Percentiles rank a stretch among this genome's conserved stretches.
Conservation (phyloP, 2,797 vertebrate species). For the Pterois miles region DNA sequence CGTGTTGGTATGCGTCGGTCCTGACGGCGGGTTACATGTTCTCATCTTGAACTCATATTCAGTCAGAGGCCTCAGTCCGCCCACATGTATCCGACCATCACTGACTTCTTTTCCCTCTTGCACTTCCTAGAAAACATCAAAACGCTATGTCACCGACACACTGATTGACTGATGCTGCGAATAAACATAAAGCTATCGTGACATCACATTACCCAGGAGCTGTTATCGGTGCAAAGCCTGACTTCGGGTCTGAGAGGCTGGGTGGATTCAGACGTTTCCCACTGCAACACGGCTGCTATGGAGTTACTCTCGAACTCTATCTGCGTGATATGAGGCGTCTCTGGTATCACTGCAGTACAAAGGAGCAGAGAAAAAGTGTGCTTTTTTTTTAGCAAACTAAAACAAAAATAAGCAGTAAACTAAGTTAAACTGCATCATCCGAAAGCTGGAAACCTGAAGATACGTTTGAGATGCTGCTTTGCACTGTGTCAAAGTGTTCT, state of each 20-base stretch:
- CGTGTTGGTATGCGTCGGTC: slow-evolving; percentile 1
- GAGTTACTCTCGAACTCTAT: slow-evolving; percentile 73
- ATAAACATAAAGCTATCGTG: background rate
- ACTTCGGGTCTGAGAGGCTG: slow-evolving; percentile 67
- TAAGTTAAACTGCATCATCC: background rate
- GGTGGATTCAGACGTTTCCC: slow-evolving; percentile 74
- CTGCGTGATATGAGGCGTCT: slow-evolving; percentile 69
- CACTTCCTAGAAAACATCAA: slow-evolving; percentile 39
- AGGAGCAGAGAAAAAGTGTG: background rate
- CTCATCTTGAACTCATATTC: slow-evolving; percentile 85
- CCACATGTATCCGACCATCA: slow-evolving; percentile 46
- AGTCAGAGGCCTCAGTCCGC: slow-evolving; percentile 77
- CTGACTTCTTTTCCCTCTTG: slow-evolving; percentile 21
- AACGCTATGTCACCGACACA: background rate
- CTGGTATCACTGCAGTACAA: slow-evolving; percentile 84
- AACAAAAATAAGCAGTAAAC: background rate
- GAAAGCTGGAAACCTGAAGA: too few species aligned
- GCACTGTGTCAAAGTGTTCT: too few species aligned
- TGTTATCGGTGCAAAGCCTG: slow-evolving; percentile 64
- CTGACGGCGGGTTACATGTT: slow-evolving; percentile 67
- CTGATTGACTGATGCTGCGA: background rate
- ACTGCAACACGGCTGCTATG: slow-evolving; percentile 74
- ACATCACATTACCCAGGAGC: slow-evolving; percentile 75
- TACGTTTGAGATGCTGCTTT: too few species aligned
- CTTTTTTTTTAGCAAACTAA: background rate